Evolutionary conservation across 2,888 invertebrate genomes (phyloP).

Genomic region (Drosophila fungiperda): DNA sequence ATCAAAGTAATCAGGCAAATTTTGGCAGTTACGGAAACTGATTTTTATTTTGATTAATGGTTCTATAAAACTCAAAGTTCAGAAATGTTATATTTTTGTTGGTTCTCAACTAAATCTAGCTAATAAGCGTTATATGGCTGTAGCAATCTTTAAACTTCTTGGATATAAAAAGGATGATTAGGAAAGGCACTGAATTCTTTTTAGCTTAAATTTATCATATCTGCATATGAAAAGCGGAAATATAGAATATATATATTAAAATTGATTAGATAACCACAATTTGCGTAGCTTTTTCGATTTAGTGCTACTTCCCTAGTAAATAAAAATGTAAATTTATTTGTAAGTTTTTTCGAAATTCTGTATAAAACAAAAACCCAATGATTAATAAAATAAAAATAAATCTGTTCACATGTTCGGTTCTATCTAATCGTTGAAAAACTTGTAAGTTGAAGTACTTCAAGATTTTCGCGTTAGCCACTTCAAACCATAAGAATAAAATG

Average conservation of each 20-base stretch:
- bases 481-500: conserved; percentile 25
- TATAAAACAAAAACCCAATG: background rate
- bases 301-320: conserved; percentile 4
- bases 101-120: conserved; percentile 6
- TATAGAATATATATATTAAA: conserved; percentile 23
- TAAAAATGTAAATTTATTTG: background rate
- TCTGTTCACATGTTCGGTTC: conserved; percentile 47
- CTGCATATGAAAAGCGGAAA: conserved; percentile 33
- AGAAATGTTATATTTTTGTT: background rate
- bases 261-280: conserved; percentile 9
- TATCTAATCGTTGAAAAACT: conserved; percentile 57
- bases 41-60: conserved; percentile 22
- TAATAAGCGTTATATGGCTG: conserved; percentile 22
- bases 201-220: conserved; percentile 31
- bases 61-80: conserved; percentile 57
- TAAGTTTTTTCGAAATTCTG: background rate
- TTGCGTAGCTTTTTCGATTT: background rate
- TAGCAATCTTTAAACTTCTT: conserved; percentile 11
- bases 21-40: conserved; percentile 26
- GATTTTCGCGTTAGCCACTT: conserved; percentile 42
- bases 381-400: conserved; percentile 17
- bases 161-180: conserved; percentile 13
- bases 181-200: conserved; percentile 14
- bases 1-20: conserved; percentile 39
- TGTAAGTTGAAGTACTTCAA: conserved; percentile 47